A percentile compares a stretch with the other conserved stretches of the same genome.
phyloP scores from a whole-genome alignment of 2,888 invertebrate species.

The Hoplodrina ambigua region DNA sequence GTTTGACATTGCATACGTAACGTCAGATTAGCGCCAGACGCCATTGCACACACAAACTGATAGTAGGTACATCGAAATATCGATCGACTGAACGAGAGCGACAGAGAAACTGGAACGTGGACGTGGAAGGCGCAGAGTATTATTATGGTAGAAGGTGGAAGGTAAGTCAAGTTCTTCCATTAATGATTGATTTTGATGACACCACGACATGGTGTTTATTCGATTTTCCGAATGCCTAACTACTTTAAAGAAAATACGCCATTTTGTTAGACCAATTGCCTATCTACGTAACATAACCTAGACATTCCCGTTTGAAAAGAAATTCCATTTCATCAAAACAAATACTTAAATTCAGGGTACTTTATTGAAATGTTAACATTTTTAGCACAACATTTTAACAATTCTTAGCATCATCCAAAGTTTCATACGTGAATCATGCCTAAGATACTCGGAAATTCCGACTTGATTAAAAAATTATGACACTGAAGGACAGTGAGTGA shows the following conservation, averaged over 20 bases:
- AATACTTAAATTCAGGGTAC: slow-evolving; percentile 9
- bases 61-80: slow-evolving; percentile 30
- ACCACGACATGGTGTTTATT: not conserved
- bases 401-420: not conserved
- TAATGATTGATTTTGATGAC: not conserved
- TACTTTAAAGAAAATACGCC: slow-evolving; percentile 34
- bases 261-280: slow-evolving; percentile 43
- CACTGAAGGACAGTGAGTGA: no score
- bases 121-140: not conserved
- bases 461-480: no score
- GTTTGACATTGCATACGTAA: slow-evolving; percentile 9
- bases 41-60: not conserved
- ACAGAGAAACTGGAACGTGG: slow-evolving; percentile 58
- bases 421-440: not conserved
- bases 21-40: not conserved
- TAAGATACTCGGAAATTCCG: not conserved
- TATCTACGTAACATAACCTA: slow-evolving; percentile 53
- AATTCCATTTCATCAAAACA: slow-evolving; percentile 33
- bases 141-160: slow-evolving; percentile 5
- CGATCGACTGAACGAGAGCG: slow-evolving; percentile 7
- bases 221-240: not conserved
- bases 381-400: slow-evolving; percentile 47
- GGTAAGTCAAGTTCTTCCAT: slow-evolving; percentile 36
- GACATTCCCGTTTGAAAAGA: not conserved
- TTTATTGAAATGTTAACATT: slow-evolving; percentile 47